These are phyloP conservation scores for Dryococelus australis DNA, from an alignment of 2,888 invertebrate species.

Conservation along the genomic window DNA sequence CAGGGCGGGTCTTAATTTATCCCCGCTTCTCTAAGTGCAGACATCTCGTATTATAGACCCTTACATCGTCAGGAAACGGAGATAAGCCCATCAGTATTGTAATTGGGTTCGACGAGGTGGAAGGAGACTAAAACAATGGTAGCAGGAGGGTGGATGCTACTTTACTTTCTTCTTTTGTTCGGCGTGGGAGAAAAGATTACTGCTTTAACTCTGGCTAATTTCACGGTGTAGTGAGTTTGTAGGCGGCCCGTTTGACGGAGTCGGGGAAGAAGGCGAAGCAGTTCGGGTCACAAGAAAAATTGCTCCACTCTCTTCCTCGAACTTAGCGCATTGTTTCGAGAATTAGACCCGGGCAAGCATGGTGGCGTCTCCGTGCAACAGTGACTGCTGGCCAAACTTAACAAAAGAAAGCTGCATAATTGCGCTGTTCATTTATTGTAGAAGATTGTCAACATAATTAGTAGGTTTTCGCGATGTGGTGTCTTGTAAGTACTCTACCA, in stretches of 20 bases:
- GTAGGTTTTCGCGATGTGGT: too few species aligned
- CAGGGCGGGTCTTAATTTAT: neutral
- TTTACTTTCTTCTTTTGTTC: neutral
- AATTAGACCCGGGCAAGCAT: neutral
- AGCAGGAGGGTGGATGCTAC: slow-evolving; percentile 3
- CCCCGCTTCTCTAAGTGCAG: neutral
- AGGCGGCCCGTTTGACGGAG: neutral
- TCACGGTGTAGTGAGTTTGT: neutral
- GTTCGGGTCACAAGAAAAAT: neutral
- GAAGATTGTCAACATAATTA: too few species aligned
- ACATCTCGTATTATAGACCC: neutral
- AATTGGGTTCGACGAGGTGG: slow-evolving; percentile 16
- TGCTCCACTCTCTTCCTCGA: neutral
- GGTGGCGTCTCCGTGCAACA: neutral
- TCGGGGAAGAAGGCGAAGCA: neutral
- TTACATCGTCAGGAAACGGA: slow-evolving; percentile 2
- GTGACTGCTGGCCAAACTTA: neutral
- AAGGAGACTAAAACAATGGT: neutral
- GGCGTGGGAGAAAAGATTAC: slow-evolving; percentile 10
- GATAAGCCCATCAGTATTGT: slow-evolving; percentile 16
- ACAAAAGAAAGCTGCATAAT: too few species aligned
- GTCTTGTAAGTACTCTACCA: too few species aligned
- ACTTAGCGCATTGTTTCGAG: slow-evolving; percentile 11
- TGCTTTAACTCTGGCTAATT: slow-evolving; percentile 6
- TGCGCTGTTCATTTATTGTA: too few species aligned